phyloP scores from a whole-genome alignment of 2,888 invertebrate genomes.

The Gibbula magus region DNA sequence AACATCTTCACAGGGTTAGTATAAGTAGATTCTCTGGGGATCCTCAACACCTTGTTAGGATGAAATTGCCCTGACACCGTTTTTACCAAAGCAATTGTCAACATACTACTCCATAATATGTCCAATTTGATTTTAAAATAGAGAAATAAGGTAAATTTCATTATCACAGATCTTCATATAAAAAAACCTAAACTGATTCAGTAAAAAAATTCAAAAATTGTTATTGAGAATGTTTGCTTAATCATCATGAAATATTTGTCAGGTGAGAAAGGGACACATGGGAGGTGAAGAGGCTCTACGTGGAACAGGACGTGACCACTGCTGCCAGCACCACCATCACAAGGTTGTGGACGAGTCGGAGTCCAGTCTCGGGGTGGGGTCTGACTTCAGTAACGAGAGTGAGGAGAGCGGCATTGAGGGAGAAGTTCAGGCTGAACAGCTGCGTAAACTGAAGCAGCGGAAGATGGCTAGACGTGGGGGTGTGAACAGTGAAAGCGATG shows the following conservation, averaged over 20 bases:
- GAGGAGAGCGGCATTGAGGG: slow-evolving; percentile 54
- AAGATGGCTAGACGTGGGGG: slow-evolving; percentile 46
- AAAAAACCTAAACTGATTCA: too few species aligned
- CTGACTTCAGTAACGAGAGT: slow-evolving; percentile 69
- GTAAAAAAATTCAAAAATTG: too few species aligned
- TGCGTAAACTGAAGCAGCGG: slow-evolving; percentile 20
- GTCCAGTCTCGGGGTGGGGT: slow-evolving; percentile 54
- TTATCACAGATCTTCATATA: too few species aligned
- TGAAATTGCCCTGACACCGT: too few species aligned
- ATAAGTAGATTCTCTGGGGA: not conserved
- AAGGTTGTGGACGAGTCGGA: slow-evolving; percentile 44
- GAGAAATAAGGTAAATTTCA: too few species aligned
- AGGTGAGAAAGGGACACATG: slow-evolving; percentile 22
- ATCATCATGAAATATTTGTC: not conserved
- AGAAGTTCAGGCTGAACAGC: slow-evolving; percentile 32
- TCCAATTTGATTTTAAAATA: too few species aligned
- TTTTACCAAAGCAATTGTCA: too few species aligned
- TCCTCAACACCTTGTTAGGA: not conserved
- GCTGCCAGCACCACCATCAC: slow-evolving; percentile 45
- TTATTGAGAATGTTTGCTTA: too few species aligned
- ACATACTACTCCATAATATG: too few species aligned
- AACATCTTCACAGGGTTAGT: not conserved
- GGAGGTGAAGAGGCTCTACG: slow-evolving; percentile 37
- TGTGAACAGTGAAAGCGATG: slow-evolving; percentile 61
- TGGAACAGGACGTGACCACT: slow-evolving; percentile 45